Base-by-base conservation (phyloP, 2,113 vertebrate genomes). In the Syrmaticus mikado region DNA sequence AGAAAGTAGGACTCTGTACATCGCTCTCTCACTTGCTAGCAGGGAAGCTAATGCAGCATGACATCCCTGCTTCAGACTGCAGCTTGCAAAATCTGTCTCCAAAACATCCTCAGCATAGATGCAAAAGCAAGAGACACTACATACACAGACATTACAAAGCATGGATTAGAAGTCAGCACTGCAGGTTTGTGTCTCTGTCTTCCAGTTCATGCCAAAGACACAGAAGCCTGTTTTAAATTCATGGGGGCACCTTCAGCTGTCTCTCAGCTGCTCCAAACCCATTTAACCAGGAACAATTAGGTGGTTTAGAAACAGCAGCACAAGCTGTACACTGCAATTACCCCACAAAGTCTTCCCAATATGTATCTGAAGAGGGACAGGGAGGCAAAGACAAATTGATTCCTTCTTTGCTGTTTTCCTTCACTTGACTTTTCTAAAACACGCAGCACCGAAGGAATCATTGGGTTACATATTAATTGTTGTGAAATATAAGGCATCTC, bases 181-280 rank as follows among this genome's bases (percentile, higher is more conserved):
- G 75, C 72, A 75, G 40, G 58, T 45, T 34, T 88, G 64, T 45
- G 32, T 52, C 38, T 82, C 48, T 22, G 36, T 46, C 84, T 82
- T 61, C 57, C 53, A 65, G 52, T 55, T 76, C 60, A 12, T 30
- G 38, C 28, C 62, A 78, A 77, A 84, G 58, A 71, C 80, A 68
- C 25, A 81, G 75, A 80, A 92, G 68, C 64, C 79, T 90, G 36
- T 50, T 95, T 96, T 74, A 95, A 92, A 97, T 97, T 96, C 97
- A 95, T 34, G 40, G 36, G 48, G 72, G 62, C 89, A 94, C 68
- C 43, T 78, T 89, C 79, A 78, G 83, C 70, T 88, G 83, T 82
- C 82, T 84, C 85, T 94, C 88, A 85, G 90, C 83, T 92, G 80
- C 71, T 94, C 76, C 94, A 94, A 92, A 89, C 7, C 76, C 82